phyloP scores from a whole-genome alignment of 2,113 vertebrate species.

The Cochlearius cochlearius region DNA sequence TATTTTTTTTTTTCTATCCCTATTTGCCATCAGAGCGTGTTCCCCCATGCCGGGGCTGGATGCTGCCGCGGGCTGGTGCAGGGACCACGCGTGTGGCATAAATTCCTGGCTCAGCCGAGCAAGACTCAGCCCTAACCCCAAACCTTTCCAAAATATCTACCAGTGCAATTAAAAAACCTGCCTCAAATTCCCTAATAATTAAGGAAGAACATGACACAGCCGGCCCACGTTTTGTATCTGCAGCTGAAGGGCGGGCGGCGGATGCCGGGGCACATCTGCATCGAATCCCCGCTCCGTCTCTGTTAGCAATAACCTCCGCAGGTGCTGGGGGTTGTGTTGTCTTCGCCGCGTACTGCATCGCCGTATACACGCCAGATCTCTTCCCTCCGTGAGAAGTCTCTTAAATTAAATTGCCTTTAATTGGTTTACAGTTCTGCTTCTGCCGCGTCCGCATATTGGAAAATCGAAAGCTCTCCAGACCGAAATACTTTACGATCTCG shows the following conservation, averaged over 20 bases:
- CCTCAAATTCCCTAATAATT: neutral
- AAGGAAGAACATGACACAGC: neutral
- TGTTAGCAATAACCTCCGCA: neutral
- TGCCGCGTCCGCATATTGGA: neutral
- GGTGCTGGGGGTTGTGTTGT: neutral
- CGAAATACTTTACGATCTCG: neutral
- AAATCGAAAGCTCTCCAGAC: neutral
- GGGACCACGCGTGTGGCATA: accelerated
- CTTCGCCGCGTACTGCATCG: neutral
- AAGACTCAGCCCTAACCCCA: neutral
- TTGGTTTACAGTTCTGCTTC: slow-evolving; percentile 5
- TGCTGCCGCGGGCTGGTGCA: accelerated
- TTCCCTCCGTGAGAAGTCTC: neutral
- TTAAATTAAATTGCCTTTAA: neutral
- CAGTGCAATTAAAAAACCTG: neutral
- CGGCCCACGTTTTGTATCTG: neutral
- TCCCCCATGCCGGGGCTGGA: neutral
- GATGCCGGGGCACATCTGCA: neutral
- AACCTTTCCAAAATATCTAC: neutral
- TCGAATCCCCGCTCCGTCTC: neutral
- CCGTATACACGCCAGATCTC: neutral
- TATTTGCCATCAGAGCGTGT: accelerated
- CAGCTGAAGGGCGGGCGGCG: neutral
- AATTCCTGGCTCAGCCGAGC: accelerated
- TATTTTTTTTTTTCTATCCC: neutral